Percentiles rank a stretch among this genome's conserved stretches.
Conservation (phyloP, 2,888 invertebrate genomes). For the Epinotia bilunana region DNA sequence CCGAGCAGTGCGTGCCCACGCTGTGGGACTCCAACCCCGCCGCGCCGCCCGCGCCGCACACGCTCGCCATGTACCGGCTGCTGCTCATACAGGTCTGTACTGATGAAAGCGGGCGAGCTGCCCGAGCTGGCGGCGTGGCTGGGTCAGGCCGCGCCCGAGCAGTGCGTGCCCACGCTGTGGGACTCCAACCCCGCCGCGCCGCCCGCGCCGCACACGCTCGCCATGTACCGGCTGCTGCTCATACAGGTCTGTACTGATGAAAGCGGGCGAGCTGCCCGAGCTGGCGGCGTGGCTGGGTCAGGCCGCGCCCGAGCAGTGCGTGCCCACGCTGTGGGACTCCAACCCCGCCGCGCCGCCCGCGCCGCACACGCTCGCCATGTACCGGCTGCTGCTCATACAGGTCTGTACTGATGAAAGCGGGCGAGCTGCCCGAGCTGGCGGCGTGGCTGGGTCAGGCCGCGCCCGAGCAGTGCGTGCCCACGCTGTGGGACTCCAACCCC, state of each 20-base stretch:
- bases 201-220: constrained; percentile 89
- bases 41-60: constrained; percentile 87
- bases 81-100: constrained; percentile 90
- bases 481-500: constrained; percentile 92
- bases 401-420: constrained; percentile 84
- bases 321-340: constrained; percentile 94
- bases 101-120: constrained; percentile 87
- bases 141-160: constrained; percentile 95
- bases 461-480: constrained; percentile 96
- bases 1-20: constrained; percentile 95
- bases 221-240: constrained; percentile 95
- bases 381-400: constrained; percentile 94
- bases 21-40: constrained; percentile 91
- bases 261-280: constrained; percentile 90
- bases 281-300: constrained; percentile 95
- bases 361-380: constrained; percentile 91
- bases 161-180: constrained; percentile 96
- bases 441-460: constrained; percentile 95
- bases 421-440: constrained; percentile 91
- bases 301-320: constrained; percentile 95
- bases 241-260: constrained; percentile 87
- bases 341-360: constrained; percentile 86
- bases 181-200: constrained; percentile 85
- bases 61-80: constrained; percentile 93
- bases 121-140: constrained; percentile 95